Evolutionary conservation across 2,888 invertebrate species (phyloP), one percentile per base, ranked within the genome.

Genomic region (Penaeus monodon): DNA sequence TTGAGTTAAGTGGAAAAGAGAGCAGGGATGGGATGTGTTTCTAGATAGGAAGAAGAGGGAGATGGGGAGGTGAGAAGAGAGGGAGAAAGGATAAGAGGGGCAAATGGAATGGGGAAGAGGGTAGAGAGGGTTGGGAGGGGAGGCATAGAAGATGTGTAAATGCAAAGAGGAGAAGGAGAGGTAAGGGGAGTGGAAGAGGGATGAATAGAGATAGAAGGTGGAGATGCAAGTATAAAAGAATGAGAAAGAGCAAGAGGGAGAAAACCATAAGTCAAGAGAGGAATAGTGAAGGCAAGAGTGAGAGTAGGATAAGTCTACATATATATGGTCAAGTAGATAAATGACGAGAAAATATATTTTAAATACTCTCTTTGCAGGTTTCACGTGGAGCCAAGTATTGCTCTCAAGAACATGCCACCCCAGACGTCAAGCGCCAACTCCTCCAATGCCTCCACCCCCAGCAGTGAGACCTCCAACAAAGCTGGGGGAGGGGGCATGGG

Each of bases 391-490:
- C 88, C 88, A 22, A 81, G 83, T 57, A 65, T 88, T 29, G 88
- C 88, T 65, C 65, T 88, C 63, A 88, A 88, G 76, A 84, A 80
- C 38, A 88, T 88, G 88, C 84, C 88, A 27, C 84, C 87, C 33
- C 88, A 88, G 80, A 84, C 80, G 27, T 44, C 84, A 12, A 86
- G 83, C 44, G 84, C 76, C 68, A 70, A 73, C 22, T 84, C 88
- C 49, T 84, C 88, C 29, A 84, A 79, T 24, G 84, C 88, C 66
- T 88, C 88, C 65, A 88, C 88, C 29, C 88, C 88, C 33, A 84
- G 64, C 74, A 84, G 84, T 27, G 88, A 88, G 29, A 74, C 83
- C 10, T 17, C 78, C 44, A 85, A 79, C 70, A 33, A 70, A 57
- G 20, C 63, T n/a, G 29, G 78, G 63, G 24, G 78, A 49, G 22